Evolutionary conservation across 2,797 vertebrate species (phyloP), one percentile per base, ranked within the genome.

Genomic region (Alfaro cultratus): DNA sequence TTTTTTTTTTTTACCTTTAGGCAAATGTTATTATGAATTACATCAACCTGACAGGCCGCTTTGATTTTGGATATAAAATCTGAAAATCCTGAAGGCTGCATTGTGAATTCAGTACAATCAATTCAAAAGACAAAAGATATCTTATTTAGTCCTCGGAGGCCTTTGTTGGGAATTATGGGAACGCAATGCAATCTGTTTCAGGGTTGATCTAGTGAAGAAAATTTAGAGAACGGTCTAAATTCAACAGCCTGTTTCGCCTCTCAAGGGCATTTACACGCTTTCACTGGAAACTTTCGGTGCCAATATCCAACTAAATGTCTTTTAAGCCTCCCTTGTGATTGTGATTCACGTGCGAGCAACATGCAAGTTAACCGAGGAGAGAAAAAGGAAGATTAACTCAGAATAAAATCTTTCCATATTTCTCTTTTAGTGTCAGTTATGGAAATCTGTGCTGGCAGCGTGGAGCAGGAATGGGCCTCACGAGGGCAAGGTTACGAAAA

Each of bases 381-480:
- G 62, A 70, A 15, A 74, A 55, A 34, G 5, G 34, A 68, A 39
- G 43, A 73, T 83, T 29, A 74, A 77, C 80, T 21, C 78, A 51
- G 81, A 77, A 71, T 85, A 85, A 87, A 83, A 71, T 68, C 29
- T 26, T 11, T 16, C 76, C 90, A 89, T 90, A 89, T 89, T 87
- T 91, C 87, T 88, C 82, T 86, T 85, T 92, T 82, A 86, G 80
- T 85, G 82, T 87, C 87, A 86, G 86, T 93, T 91, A 92, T 93
- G 90, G 62, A 92, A 93, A 94, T 92, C 74, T 75, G 84, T 76
- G 76, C 73, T 10, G 80, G 80, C 80, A 83, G 82, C 81, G 51
- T 81, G 79, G 81, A 82, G 79, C 84, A 74, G 75, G 77, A 89
- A 80, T 31, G 84, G 41, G 83, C 68, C 55, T 77, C 80, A 89